Percentiles rank a stretch among this genome's conserved stretches.
Evolutionary conservation across 2,113 vertebrate genomes (phyloP).

Genomic region (Enhydra lutris): DNA sequence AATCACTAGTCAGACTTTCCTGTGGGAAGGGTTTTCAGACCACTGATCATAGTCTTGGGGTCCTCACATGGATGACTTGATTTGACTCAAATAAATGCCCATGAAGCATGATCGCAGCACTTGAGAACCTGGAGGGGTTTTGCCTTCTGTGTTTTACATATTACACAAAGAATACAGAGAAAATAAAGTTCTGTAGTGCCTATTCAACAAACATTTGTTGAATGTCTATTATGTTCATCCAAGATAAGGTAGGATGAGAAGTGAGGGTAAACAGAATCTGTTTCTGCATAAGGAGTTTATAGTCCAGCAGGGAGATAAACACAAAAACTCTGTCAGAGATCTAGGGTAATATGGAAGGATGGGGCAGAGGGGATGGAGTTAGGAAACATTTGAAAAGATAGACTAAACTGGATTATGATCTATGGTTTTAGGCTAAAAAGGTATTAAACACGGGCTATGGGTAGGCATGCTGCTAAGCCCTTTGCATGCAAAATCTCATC

Average conservation of each 20-base stretch:
- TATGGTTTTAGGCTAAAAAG: not conserved
- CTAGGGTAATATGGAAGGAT: not conserved
- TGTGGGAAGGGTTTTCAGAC: conserved; percentile 69
- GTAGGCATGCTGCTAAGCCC: not conserved
- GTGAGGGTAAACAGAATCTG: not conserved
- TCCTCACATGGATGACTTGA: conserved; percentile 47
- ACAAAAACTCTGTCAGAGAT: not conserved
- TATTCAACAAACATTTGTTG: not conserved
- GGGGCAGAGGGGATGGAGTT: not conserved
- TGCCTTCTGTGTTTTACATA: not conserved
- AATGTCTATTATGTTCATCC: not conserved
- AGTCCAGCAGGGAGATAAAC: not conserved
- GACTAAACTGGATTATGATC: not conserved
- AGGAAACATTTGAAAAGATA: not conserved
- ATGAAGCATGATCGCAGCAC: not conserved
- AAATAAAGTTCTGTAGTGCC: not conserved
- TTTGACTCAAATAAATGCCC: not conserved
- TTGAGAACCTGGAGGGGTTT: not conserved
- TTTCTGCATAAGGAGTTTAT: not conserved
- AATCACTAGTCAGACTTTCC: conserved; percentile 67
- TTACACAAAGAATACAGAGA: not conserved
- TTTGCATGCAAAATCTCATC: not conserved
- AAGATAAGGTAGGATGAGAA: not conserved
- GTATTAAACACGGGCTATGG: not conserved
- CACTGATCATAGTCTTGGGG: conserved; percentile 64